These are phyloP conservation scores for Channa argus DNA, from an alignment of 2,113 vertebrate genomes.

Conservation along the genomic window DNA sequence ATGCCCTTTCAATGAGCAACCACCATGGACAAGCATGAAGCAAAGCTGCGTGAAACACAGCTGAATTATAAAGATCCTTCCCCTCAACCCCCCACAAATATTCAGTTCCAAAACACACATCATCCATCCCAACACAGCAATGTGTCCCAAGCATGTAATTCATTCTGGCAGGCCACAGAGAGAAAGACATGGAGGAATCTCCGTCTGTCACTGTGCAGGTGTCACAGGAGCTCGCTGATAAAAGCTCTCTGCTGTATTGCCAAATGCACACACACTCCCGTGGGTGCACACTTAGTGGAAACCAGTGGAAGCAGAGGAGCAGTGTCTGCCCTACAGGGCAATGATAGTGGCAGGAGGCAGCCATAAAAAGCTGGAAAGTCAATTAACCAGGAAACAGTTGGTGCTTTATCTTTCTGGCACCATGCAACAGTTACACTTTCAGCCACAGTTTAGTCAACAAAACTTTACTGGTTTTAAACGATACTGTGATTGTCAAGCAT, in stretches of 20 bases:
- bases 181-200: slow-evolving; percentile 23
- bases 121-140: background rate
- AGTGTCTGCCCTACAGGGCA: background rate
- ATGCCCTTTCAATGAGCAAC: background rate
- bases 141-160: slow-evolving; percentile 28
- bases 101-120: background rate
- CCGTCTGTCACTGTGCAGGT: slow-evolving; percentile 42
- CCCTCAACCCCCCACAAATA: background rate
- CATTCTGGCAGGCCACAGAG: slow-evolving; percentile 25
- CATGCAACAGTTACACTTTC: too few species aligned
- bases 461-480: too few species aligned
- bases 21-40: background rate
- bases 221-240: slow-evolving; percentile 54
- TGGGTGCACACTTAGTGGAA: background rate
- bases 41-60: slow-evolving; percentile 1
- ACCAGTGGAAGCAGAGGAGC: background rate
- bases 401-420: too few species aligned
- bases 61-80: background rate
- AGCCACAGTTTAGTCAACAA: too few species aligned
- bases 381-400: background rate
- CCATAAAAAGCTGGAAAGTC: background rate
- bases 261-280: slow-evolving; percentile 9
- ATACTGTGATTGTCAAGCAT: too few species aligned
- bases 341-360: background rate
- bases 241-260: slow-evolving; percentile 36